A percentile compares a stretch with the other conserved stretches of the same genome.
phyloP scores from a whole-genome alignment of 2,797 vertebrate genomes.

The Acipenser oxyrinchus region DNA sequence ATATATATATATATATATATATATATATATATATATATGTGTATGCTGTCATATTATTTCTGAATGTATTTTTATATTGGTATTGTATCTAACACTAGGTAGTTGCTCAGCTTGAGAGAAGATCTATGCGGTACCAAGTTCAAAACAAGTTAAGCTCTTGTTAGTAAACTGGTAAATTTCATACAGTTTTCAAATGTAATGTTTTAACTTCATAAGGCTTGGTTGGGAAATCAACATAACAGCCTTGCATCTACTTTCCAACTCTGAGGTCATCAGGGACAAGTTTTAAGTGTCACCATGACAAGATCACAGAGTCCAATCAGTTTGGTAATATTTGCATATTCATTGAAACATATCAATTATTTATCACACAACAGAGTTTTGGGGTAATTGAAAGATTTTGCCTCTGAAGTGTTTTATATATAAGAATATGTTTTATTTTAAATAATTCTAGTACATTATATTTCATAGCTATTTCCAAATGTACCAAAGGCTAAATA shows the following conservation, averaged over 20 bases:
- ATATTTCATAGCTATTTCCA: background rate
- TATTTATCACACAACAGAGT: constrained; percentile 59
- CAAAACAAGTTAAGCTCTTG: too few species aligned
- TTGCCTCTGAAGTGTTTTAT: constrained; percentile 37
- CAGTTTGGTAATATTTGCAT: constrained; percentile 51
- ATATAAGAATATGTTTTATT: background rate
- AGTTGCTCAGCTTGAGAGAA: too few species aligned
- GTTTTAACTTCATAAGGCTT: background rate
- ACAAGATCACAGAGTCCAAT: constrained; percentile 9
- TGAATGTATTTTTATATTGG: too few species aligned
- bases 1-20: too few species aligned
- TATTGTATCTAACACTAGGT: too few species aligned
- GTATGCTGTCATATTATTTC: too few species aligned
- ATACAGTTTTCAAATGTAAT: too few species aligned
- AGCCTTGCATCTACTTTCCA: background rate
- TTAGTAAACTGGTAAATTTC: too few species aligned
- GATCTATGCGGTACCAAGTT: too few species aligned
- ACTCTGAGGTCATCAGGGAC: background rate
- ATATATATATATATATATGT: too few species aligned
- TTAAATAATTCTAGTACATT: background rate
- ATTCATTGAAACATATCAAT: constrained; percentile 71
- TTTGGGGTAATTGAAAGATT: constrained; percentile 46
- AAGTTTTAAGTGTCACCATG: background rate
- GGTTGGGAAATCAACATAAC: background rate
- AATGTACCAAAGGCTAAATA: background rate